Conservation (phyloP, 2,113 vertebrate genomes). For the Hydropotes inermis region DNA sequence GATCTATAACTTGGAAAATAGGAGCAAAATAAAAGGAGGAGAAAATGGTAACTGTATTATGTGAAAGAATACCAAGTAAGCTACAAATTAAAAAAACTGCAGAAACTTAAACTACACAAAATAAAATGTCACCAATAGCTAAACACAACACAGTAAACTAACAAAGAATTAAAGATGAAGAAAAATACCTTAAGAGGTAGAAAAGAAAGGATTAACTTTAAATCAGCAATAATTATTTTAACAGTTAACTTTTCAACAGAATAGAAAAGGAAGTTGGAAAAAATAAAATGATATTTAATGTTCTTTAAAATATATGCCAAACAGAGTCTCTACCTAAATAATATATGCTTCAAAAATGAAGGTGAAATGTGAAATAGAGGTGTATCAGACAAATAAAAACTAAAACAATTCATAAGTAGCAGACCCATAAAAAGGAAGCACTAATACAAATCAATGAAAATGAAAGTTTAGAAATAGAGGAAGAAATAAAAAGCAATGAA, state of each 20-base stretch:
- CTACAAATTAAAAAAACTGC: background rate
- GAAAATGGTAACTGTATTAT: background rate
- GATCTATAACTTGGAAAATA: background rate
- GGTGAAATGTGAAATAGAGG: background rate
- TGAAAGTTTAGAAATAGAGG: background rate
- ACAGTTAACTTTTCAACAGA: background rate
- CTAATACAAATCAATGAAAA: background rate
- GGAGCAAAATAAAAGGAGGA: background rate
- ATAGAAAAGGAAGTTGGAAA: background rate
- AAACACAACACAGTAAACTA: background rate
- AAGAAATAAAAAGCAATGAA: background rate
- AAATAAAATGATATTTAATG: background rate
- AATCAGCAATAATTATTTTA: background rate
- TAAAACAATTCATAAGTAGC: background rate
- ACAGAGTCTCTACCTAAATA: background rate
- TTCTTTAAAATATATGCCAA: background rate
- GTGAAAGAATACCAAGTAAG: background rate
- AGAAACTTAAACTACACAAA: background rate
- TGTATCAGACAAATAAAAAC: background rate
- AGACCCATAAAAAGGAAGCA: background rate
- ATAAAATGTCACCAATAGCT: background rate
- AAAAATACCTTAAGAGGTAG: background rate
- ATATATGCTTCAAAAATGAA: background rate
- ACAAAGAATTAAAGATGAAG: background rate
- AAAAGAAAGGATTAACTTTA: background rate